Base-by-base conservation (phyloP, 2,113 vertebrate genomes). In the Sula dactylatra region DNA sequence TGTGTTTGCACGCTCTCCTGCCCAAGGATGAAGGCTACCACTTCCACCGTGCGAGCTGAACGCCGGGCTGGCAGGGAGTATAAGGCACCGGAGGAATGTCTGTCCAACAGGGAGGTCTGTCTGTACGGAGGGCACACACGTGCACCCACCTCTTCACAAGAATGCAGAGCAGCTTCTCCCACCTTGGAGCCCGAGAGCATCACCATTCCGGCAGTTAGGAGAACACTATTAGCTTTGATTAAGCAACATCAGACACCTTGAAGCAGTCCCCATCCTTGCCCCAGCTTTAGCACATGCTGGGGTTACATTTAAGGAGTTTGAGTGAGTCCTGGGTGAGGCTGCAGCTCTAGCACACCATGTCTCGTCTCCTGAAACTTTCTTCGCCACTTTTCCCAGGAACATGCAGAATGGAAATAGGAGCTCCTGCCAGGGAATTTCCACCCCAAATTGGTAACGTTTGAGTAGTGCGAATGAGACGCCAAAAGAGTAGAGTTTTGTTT, bases 341-440 rank as follows among this genome's bases (percentile, higher is more conserved):
- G 73, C 44, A 50, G 77, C 83, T 62, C 86, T 14, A 19, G 64
- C 66, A 72, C 25, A 16, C 32, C 62, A 15, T 42, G 18, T 67
- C 81, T 86, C 56, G 6, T 12, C 78, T 40, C 89, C 91, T 27
- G 10, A 58, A 76, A 21, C 36, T 32, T 54, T 56, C 88, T 56
- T 40, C 55, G 25, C 20, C 7, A 1, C 22, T 2, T 45, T 85
- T 92, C 82, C 88, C n/a, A 55, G 36, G 42, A 69, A 72, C 67
- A 40, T 1, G 13, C 56, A 56, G 58, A 44, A 69, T 47, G 85
- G 89, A 82, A 96, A 66, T 4, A 73, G 54, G 19, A 87, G 71
- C 49, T 88, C 26, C 91, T 70, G 84, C 91, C 91, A 93, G 94
- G 95, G 93, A 88, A 81, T 94, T 97, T 95, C 97, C 96, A 85